These are phyloP conservation scores for Drosophila quinaria DNA, from an alignment of 2,888 invertebrate genomes.

Conservation along the genomic window DNA sequence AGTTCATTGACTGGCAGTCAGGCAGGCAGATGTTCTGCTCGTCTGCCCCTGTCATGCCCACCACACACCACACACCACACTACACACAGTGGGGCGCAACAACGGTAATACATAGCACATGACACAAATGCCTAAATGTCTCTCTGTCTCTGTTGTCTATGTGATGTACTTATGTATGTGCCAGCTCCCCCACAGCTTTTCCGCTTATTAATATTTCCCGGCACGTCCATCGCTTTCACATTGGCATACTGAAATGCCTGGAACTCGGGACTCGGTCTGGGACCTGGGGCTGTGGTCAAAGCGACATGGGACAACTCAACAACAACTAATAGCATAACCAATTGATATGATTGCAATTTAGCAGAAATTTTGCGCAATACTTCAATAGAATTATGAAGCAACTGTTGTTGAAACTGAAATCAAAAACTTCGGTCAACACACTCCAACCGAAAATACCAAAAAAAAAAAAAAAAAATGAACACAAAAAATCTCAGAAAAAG, in stretches of 20 bases:
- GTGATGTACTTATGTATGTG: slow-evolving; percentile 6
- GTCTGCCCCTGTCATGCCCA: slow-evolving; percentile 45
- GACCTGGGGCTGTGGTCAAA: slow-evolving; percentile 17
- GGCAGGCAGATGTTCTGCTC: slow-evolving; percentile 64
- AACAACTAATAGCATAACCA: slow-evolving; percentile 21
- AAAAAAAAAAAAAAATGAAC: slow-evolving; percentile 19
- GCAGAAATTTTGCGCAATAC: slow-evolving; percentile 56
- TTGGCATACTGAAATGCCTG: slow-evolving; percentile 55
- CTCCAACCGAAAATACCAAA: slow-evolving; percentile 27
- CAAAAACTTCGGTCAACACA: slow-evolving; percentile 60
- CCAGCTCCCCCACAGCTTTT: slow-evolving; percentile 66
- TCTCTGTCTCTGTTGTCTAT: slow-evolving; percentile 6
- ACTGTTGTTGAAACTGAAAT: slow-evolving; percentile 56
- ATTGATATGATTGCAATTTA: slow-evolving; percentile 66
- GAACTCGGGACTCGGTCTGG: slow-evolving; percentile 18
- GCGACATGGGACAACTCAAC: slow-evolving; percentile 5
- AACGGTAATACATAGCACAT: slow-evolving; percentile 73
- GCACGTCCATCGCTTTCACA: slow-evolving; percentile 59
- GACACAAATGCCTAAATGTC: slow-evolving; percentile 69
- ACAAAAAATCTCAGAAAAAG: slow-evolving; percentile 24
- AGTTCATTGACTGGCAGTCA: slow-evolving; percentile 69
- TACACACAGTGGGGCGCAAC: slow-evolving; percentile 51
- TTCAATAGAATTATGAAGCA: slow-evolving; percentile 60
- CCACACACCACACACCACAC: slow-evolving; percentile 22
- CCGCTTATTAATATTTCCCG: slow-evolving; percentile 78